A percentile compares a stretch with the other conserved stretches of the same genome.
phyloP scores from a whole-genome alignment of 2,113 vertebrate genomes.

The Alexandromys fortis region DNA sequence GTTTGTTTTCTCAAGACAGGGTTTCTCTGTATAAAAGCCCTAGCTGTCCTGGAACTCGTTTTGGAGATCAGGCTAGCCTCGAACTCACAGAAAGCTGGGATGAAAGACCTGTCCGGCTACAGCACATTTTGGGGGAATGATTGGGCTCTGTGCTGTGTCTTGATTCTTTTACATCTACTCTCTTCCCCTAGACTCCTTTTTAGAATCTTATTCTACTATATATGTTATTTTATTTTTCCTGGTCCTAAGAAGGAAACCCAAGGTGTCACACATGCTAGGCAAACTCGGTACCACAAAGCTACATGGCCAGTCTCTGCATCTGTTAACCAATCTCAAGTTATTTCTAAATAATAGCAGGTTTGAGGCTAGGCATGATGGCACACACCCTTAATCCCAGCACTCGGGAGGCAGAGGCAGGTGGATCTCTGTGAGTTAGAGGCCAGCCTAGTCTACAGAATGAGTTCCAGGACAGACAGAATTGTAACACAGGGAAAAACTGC shows the following conservation, averaged over 20 bases:
- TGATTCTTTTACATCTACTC: neutral
- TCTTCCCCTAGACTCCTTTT: neutral
- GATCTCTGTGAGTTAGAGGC: neutral
- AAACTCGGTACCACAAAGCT: neutral
- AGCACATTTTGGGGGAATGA: neutral
- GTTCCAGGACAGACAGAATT: neutral
- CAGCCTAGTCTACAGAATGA: neutral
- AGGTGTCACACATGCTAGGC: neutral
- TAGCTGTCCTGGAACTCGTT: too few species aligned
- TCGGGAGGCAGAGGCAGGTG: neutral
- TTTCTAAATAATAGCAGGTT: constrained; percentile 40
- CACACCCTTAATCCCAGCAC: neutral
- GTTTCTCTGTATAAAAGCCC: too few species aligned
- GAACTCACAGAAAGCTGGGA: too few species aligned
- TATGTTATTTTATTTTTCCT: neutral
- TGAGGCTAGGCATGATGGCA: neutral
- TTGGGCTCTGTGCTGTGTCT: neutral
- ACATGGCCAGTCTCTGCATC: neutral
- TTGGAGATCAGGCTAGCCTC: too few species aligned
- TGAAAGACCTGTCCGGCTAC: too few species aligned
- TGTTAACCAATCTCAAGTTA: neutral
- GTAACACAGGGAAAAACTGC: neutral
- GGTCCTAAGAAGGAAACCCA: neutral
- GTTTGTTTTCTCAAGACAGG: too few species aligned
- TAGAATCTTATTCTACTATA: neutral